Percentiles rank a stretch among this genome's conserved stretches.
phyloP scores from a whole-genome alignment of 2,797 vertebrate genomes.

The Paedocypris micromegethes region DNA sequence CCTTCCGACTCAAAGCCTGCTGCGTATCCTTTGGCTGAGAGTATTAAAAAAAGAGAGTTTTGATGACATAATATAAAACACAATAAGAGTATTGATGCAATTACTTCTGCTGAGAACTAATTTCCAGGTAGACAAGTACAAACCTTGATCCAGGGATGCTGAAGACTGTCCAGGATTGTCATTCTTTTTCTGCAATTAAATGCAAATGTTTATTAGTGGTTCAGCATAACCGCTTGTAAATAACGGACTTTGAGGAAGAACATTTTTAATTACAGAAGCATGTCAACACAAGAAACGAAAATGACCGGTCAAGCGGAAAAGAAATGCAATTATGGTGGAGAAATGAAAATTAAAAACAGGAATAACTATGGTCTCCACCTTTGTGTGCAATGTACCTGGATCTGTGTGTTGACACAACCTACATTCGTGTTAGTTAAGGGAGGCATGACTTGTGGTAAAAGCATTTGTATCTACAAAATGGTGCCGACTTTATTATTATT shows the following conservation, averaged over 20 bases:
- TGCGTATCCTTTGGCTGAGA: slow-evolving; percentile 93
- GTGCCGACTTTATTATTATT: too few relatives aligned
- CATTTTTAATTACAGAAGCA: too few relatives aligned
- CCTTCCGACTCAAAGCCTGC: slow-evolving; percentile 92
- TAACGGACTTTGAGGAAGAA: not conserved
- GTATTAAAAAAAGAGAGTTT: not conserved
- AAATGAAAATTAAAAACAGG: slow-evolving; percentile 29
- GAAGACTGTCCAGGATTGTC: slow-evolving; percentile 93
- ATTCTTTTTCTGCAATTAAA: slow-evolving; percentile 83
- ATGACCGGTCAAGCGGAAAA: not conserved
- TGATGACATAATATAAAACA: not conserved
- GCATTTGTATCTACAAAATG: not conserved
- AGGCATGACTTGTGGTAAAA: not conserved
- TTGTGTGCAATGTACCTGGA: slow-evolving; percentile 9
- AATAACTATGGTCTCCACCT: slow-evolving; percentile 30
- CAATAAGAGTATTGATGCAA: not conserved
- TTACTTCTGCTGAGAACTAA: not conserved
- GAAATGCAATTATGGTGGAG: slow-evolving; percentile 3
- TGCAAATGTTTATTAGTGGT: too few relatives aligned
- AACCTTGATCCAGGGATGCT: slow-evolving; percentile 98
- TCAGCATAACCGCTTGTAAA: slow-evolving; percentile 1
- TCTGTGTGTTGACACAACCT: slow-evolving; percentile 8
- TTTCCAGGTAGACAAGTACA: slow-evolving; percentile 40
- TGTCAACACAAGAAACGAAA: slow-evolving; percentile 17
- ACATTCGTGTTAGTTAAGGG: slow-evolving; percentile 16